phyloP scores from a whole-genome alignment of 2,888 invertebrate genomes.

The Bellardia bayeri region DNA sequence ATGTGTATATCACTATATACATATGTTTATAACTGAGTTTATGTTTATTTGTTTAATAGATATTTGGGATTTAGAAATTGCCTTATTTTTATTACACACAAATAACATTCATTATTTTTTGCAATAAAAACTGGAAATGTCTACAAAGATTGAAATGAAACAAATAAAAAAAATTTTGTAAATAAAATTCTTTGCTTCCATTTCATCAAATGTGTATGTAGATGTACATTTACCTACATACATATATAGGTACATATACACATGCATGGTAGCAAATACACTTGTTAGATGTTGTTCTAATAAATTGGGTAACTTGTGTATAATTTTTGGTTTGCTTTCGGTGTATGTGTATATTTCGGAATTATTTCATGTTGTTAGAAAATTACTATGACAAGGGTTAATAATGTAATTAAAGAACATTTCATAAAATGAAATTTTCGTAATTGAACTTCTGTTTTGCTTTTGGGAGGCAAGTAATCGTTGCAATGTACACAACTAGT shows the following conservation, averaged over 20 bases:
- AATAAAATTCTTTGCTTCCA: slow-evolving; percentile 4
- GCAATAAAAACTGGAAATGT: slow-evolving; percentile 57
- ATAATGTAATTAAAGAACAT: slow-evolving; percentile 68
- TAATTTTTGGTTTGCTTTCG: slow-evolving; percentile 4
- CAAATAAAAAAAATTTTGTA: slow-evolving; percentile 27
- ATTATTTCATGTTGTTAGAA: slow-evolving; percentile 51
- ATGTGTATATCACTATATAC: background rate
- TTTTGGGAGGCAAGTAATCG: slow-evolving; percentile 37
- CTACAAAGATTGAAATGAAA: slow-evolving; percentile 40
- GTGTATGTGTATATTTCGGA: slow-evolving; percentile 9
- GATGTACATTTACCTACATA: too few relatives aligned
- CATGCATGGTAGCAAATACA: background rate
- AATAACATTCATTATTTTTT: slow-evolving; percentile 39
- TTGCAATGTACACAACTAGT: slow-evolving; percentile 5
- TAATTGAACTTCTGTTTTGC: slow-evolving; percentile 66
- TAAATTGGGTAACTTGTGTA: slow-evolving; percentile 58
- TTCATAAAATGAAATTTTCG: slow-evolving; percentile 60
- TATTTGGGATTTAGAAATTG: slow-evolving; percentile 28
- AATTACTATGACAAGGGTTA: slow-evolving; percentile 60
- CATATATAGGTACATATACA: too few relatives aligned
- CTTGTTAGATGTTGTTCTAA: slow-evolving; percentile 31
- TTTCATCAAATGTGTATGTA: background rate
- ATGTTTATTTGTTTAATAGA: background rate
- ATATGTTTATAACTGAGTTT: background rate
- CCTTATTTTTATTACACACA: slow-evolving; percentile 3